A percentile compares a stretch with the other conserved stretches of the same genome.
These are phyloP conservation scores for Physocephala rufipes DNA, from an alignment of 2,888 invertebrate genomes.

Conservation along the genomic window DNA sequence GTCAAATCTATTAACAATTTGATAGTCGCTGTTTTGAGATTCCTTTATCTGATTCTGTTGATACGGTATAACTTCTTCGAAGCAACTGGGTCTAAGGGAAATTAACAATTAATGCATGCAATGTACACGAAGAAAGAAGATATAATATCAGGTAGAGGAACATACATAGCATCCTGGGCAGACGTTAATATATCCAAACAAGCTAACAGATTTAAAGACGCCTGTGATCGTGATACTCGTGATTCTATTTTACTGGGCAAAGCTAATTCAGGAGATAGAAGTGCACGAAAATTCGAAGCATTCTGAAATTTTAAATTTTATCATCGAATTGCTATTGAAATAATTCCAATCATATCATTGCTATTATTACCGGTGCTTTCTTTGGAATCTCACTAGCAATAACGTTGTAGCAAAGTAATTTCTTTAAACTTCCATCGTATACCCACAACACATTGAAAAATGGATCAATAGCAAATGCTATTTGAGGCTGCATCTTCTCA, in stretches of 20 bases:
- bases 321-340: not conserved
- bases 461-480: constrained; percentile 76
- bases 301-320: constrained; percentile 49
- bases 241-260: constrained; percentile 78
- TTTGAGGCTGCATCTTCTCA: constrained; percentile 60
- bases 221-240: constrained; percentile 82
- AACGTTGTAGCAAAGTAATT: constrained; percentile 82
- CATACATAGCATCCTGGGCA: constrained; percentile 71
- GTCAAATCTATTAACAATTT: constrained; percentile 85
- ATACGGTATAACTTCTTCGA: constrained; percentile 60
- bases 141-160: not conserved
- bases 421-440: constrained; percentile 73
- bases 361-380: constrained; percentile 52
- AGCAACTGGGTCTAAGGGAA: constrained; percentile 58
- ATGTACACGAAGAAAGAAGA: too few species aligned
- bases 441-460: constrained; percentile 95
- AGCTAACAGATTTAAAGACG: constrained; percentile 88
- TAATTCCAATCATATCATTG: not conserved
- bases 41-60: constrained; percentile 59
- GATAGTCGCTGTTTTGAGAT: constrained; percentile 61
- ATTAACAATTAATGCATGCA: not conserved
- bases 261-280: constrained; percentile 83
- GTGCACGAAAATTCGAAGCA: constrained; percentile 67
- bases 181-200: constrained; percentile 89
- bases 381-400: constrained; percentile 76